Evolutionary conservation across 2,888 invertebrate genomes (phyloP).

Genomic region (Brassicogethes aeneus): DNA sequence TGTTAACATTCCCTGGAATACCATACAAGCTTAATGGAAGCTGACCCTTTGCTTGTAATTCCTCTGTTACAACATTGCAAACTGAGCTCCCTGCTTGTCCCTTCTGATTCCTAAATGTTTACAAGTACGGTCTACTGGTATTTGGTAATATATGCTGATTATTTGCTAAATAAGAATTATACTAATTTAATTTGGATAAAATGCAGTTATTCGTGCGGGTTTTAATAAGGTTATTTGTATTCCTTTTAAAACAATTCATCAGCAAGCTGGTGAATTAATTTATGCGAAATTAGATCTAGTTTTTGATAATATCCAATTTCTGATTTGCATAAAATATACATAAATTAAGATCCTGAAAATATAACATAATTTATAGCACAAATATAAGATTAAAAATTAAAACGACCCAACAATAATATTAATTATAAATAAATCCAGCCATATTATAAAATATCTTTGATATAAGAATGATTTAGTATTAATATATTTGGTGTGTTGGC

Average conservation of each 20-base stretch:
- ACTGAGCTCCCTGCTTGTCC: background rate
- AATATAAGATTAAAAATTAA: too few relatives aligned
- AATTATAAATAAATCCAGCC: too few relatives aligned
- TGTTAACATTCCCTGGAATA: constrained; percentile 14
- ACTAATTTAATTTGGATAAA: too few relatives aligned
- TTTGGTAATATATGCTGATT: too few relatives aligned
- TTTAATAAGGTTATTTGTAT: background rate
- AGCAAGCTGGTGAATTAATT: background rate
- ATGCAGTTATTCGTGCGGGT: too few relatives aligned
- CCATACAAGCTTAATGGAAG: constrained; percentile 14
- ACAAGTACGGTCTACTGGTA: background rate
- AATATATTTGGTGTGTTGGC: too few relatives aligned
- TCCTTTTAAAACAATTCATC: background rate
- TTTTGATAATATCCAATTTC: background rate
- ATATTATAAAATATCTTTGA: too few relatives aligned
- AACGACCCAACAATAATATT: too few relatives aligned
- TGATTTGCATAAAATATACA: background rate
- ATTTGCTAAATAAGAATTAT: too few relatives aligned
- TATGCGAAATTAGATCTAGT: background rate
- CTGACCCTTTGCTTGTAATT: constrained; percentile 8
- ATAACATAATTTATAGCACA: too few relatives aligned
- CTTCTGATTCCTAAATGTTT: background rate
- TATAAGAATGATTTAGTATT: too few relatives aligned
- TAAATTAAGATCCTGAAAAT: background rate
- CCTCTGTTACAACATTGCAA: background rate